Base-by-base conservation (phyloP, 2,888 invertebrate species). In the Acanthoscelides obtectus region DNA sequence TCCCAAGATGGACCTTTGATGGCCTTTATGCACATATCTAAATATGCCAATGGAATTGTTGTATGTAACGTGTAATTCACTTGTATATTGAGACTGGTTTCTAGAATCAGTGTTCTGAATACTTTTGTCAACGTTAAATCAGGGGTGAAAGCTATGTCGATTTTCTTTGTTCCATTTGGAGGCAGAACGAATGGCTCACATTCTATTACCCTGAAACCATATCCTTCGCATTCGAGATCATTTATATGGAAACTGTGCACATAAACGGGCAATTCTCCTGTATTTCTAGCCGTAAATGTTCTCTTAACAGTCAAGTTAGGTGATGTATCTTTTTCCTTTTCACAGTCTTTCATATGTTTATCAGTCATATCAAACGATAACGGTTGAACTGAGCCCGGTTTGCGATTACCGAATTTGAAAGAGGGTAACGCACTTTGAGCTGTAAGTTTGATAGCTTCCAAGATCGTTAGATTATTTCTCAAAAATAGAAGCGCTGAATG, bases 381-480 rank as follows among this genome's bases (percentile, higher is more conserved):
- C 4, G 96, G 93, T 20, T 91, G 89, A 67, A 85, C 80, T 2
- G 93, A 91, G 8, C 94, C 95, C 0, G 96, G 93, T 72, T 91
- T 91, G n/a, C 94, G 90, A 81, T 95, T 96, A 22, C 92, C 96
- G 80, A 98, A 92, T 81, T 94, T 93, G 84, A 99, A 93, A 83
- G 94, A 92, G 2, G 97, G 96, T 77, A 90, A 87, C 0, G 94
- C 96, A 20, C 97, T 96, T 81, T 93, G 91, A 0, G 96, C 98
- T 72, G 90, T 90, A 74, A 99, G 85, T 81, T 93, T 90, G 22
- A 97, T 88, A 1, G 93, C 91, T 85, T 99, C 98, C 81, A 98
- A 85, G 64, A 96, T 91, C 0, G 98, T 99, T 81, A 99, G 87
- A 85, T 99, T 99, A 85, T 98, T 99, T 79, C 98, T 92, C 84